These are phyloP conservation scores for Hepsetus odoe DNA, from an alignment of 2,113 vertebrate genomes.

Conservation along the genomic window DNA sequence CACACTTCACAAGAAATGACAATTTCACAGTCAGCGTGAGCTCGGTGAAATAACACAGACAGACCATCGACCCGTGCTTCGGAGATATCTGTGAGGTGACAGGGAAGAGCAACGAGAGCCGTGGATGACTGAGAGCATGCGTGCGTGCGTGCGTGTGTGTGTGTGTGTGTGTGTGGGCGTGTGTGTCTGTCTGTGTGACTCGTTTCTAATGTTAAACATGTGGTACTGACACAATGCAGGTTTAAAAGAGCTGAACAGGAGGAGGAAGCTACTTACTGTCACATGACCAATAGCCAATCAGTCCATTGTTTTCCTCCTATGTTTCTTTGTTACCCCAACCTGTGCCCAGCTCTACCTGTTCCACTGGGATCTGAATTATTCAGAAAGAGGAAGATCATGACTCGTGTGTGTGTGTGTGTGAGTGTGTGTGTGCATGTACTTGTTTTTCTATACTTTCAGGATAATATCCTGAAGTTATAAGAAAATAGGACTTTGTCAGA, in stretches of 20 bases:
- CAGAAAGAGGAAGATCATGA: slow-evolving; percentile 10
- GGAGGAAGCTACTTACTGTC: not conserved
- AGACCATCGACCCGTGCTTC: not conserved
- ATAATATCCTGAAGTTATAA: not conserved
- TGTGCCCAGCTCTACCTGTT: slow-evolving; percentile 24
- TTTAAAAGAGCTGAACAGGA: not conserved
- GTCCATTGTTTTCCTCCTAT: not conserved
- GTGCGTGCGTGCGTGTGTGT: not conserved
- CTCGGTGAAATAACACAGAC: slow-evolving; percentile 15
- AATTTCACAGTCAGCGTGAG: slow-evolving; percentile 20
- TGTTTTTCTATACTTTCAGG: not conserved
- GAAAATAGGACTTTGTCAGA: not conserved
- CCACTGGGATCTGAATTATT: slow-evolving; percentile 40
- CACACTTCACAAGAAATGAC: slow-evolving; percentile 10
- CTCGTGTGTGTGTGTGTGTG: slow-evolving; percentile 7
- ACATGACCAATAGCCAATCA: slow-evolving; percentile 36
- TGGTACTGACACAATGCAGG: slow-evolving; percentile 23
- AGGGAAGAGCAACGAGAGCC: not conserved
- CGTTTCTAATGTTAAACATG: slow-evolving; percentile 13
- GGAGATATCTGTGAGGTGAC: not conserved
- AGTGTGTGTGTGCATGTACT: slow-evolving; percentile 6
- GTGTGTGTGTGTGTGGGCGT: slow-evolving; percentile 13
- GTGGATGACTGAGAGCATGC: not conserved
- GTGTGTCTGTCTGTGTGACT: slow-evolving; percentile 14
- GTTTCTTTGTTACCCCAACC: slow-evolving; percentile 9